phyloP scores from a whole-genome alignment of 2,797 vertebrate species.

The Hipposideros larvatus region DNA sequence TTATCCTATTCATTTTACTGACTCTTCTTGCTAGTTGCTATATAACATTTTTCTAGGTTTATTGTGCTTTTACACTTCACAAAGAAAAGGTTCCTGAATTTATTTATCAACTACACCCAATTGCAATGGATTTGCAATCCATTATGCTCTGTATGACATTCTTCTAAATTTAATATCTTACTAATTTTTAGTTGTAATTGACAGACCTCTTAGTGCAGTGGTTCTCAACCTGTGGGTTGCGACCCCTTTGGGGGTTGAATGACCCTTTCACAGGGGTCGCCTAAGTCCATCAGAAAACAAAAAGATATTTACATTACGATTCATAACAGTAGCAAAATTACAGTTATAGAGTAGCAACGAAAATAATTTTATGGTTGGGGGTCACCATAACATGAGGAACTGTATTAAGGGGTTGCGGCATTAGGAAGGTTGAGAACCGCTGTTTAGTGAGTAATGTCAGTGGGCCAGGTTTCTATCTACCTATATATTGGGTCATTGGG shows the following conservation, averaged over 20 bases:
- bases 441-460: background rate
- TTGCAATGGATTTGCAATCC: background rate
- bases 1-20: background rate
- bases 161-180: background rate
- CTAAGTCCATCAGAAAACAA: too few species aligned
- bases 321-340: too few species aligned
- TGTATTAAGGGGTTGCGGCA: too few species aligned
- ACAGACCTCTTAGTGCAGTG: background rate
- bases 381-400: too few species aligned
- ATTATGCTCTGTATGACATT: background rate
- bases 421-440: too few species aligned
- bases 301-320: too few species aligned
- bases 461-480: slow-evolving; percentile 11
- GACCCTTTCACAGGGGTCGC: too few species aligned
- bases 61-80: slow-evolving; percentile 14
- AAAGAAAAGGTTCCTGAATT: background rate
- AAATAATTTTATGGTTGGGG: too few species aligned
- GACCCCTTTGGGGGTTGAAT: too few species aligned
- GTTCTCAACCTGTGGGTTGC: too few species aligned
- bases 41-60: background rate
- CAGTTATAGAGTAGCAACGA: too few species aligned
- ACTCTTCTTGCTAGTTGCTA: slow-evolving; percentile 43
- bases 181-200: background rate
- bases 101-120: slow-evolving; percentile 28
- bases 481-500: background rate